Evolutionary conservation across 2,113 vertebrate genomes (phyloP), one percentile per base, ranked within the genome.

Genomic region (Salvelinus fontinalis): DNA sequence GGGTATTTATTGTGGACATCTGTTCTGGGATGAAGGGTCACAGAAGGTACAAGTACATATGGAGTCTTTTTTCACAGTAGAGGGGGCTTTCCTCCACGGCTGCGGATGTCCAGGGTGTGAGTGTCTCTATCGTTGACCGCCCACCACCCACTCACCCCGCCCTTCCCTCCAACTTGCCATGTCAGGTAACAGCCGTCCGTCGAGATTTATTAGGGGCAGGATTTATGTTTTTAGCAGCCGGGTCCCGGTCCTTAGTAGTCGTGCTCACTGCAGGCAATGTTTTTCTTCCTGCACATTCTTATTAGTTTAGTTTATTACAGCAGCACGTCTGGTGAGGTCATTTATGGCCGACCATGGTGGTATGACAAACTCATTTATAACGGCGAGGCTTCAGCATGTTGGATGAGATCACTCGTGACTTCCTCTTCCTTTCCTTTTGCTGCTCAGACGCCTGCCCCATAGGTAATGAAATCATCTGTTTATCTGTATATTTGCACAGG

Each of bases 1-100:
- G 82, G 94, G 84, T 88, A 85, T 95, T 96, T 95, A 95, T 91
- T 94, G 93, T 89, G 91, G 89, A 95, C 97, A 98, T 98, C 95
- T 98, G 96, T 94, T 96, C 85, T 92, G 93, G 80, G 91, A 95
- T 92, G 96, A 94, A 96, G 92, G 57, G 89, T 88, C 92, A 86
- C 86, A 87, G 91, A 91, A 92, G 85, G 92, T 88, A 90, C 91
- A 91, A 92, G 89, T 93, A 92, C 89, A 93, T 91, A 89, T 94
- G 93, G 91, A 95, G 93, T 92, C 88, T 94, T 91, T 93, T 94
- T 95, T 93, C 91, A 92, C 95, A 94, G 94, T 85, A 95, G 93
- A 95, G 87, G 92, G 91, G 92, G 87, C 70, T 76, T 88, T 92
- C 92, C 94, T 88, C 91, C 89, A 87, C 90, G 93, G 87, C 85